Evolutionary conservation across 2,888 invertebrate genomes (phyloP).

Genomic region (Calameuta pallipes): DNA sequence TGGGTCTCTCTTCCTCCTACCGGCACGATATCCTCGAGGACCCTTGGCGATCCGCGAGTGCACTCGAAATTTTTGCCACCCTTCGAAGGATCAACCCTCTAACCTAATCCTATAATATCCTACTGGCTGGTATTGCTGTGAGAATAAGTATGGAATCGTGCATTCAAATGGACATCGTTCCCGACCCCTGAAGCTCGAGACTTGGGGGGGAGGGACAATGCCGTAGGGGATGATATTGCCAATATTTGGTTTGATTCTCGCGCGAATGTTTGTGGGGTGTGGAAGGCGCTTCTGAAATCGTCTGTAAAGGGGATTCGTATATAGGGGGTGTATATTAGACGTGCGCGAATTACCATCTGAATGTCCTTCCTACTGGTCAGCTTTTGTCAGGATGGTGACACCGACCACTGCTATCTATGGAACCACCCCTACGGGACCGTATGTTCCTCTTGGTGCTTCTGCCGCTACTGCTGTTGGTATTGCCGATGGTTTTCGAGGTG

Average conservation of each 20-base stretch:
- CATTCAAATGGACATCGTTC: slow-evolving; percentile 55
- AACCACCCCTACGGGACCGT: slow-evolving; percentile 2
- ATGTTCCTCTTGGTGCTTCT: neutral
- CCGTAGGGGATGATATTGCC: slow-evolving; percentile 61
- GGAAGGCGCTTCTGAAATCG: slow-evolving; percentile 1
- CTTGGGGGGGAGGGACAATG: slow-evolving; percentile 43
- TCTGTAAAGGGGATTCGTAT: slow-evolving; percentile 1
- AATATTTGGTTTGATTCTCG: slow-evolving; percentile 66
- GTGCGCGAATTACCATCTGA: slow-evolving; percentile 62
- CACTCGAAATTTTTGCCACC: neutral
- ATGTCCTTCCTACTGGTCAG: slow-evolving; percentile 48
- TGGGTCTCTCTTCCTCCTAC: neutral
- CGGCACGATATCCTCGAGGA: neutral
- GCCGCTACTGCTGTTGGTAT: neutral
- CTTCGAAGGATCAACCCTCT: slow-evolving; percentile 9
- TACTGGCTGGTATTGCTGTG: slow-evolving; percentile 37
- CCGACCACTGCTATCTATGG: neutral
- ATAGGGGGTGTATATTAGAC: slow-evolving; percentile 51
- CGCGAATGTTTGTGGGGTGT: slow-evolving; percentile 41
- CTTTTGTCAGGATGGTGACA: slow-evolving; percentile 49
- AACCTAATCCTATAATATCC: slow-evolving; percentile 57
- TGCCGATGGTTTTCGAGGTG: neutral
- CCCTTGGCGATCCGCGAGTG: neutral
- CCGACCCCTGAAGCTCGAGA: slow-evolving; percentile 38
- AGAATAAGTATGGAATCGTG: slow-evolving; percentile 52